Base-by-base conservation (phyloP, 2,113 vertebrate species). In the Cheirogaleus medius region DNA sequence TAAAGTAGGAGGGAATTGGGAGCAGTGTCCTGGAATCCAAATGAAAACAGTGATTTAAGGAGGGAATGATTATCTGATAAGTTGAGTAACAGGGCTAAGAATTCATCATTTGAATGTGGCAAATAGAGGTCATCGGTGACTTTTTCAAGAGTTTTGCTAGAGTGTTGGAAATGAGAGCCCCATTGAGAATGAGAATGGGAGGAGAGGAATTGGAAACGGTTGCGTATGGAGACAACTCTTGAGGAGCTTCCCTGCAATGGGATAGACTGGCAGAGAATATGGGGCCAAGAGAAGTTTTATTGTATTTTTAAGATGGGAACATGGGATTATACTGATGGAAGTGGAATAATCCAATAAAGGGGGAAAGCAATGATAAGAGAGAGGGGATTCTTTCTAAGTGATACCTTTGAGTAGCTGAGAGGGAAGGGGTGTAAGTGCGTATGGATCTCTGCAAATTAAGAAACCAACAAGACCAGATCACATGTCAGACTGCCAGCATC, bases 91-190 rank as follows among this genome's bases (percentile, higher is more conserved):
- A 12, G 39, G 49, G 12, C 89, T 69, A 49, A 78, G 49, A 71
- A 82, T 20, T 42, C 49, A 76, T 84, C 42, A 39, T 66, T 66
- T 71, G 39, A 44, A 74, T 81, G 85, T 97, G 77, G 49, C 64
- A n/a, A 60, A 12, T 68, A 63, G 64, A 91, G 37, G 49, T 74
- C 60, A 34, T 34, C 27, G 54, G 27, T 80, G 76, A 66, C 49
- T 92, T 82, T 80, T 87, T 83, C 20, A 60, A 25, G 58, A 66
- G 32, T 85, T 49, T n/a, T 47, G 54, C 34, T 54, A 37, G 49
- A 76, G 21, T 85, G 25, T 68, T 80, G 69, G 63, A 81, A 49
- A 54, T 81, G 77, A 77, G 39, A 58, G 34, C 8, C 10, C 5
- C 18, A 17, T 17, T 87, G 69, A 39, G 15, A 47, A 47, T 2